These are phyloP conservation scores for Bombus cullumanus DNA, from an alignment of 1,140 invertebrate genomes.

Conservation along the genomic window DNA sequence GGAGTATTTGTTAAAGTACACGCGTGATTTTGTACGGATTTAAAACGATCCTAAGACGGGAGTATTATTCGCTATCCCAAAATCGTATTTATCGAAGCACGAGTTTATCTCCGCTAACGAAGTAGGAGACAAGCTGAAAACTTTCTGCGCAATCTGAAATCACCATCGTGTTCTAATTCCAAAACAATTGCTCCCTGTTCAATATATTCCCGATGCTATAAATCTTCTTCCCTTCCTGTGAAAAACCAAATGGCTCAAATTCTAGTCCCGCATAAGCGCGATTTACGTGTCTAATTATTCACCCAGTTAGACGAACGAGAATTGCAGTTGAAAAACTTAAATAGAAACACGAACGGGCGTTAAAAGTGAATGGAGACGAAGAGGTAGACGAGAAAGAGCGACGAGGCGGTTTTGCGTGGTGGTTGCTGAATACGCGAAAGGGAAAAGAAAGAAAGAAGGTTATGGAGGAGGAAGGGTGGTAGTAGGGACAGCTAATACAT, in stretches of 20 bases:
- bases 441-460: slow-evolving; percentile 1
- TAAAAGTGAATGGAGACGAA: neutral
- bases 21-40: too few relatives aligned
- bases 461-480: neutral
- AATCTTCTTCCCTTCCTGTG: neutral
- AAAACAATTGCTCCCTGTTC: neutral
- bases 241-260: neutral
- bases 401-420: neutral
- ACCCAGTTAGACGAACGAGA: neutral
- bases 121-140: neutral
- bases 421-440: slow-evolving; percentile 46
- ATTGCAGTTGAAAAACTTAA: neutral
- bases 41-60: too few relatives aligned
- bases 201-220: neutral
- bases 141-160: neutral
- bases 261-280: neutral
- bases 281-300: slow-evolving; percentile 10
- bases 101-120: neutral
- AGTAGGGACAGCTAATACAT: slow-evolving; percentile 59
- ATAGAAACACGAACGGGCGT: neutral
- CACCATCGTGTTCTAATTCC: neutral
- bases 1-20: too few relatives aligned
- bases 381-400: neutral
- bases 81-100: too few relatives aligned
- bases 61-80: neutral